Evolutionary conservation across 2,797 vertebrate genomes (phyloP), one percentile per base, ranked within the genome.

Genomic region (Esox masquinongy): DNA sequence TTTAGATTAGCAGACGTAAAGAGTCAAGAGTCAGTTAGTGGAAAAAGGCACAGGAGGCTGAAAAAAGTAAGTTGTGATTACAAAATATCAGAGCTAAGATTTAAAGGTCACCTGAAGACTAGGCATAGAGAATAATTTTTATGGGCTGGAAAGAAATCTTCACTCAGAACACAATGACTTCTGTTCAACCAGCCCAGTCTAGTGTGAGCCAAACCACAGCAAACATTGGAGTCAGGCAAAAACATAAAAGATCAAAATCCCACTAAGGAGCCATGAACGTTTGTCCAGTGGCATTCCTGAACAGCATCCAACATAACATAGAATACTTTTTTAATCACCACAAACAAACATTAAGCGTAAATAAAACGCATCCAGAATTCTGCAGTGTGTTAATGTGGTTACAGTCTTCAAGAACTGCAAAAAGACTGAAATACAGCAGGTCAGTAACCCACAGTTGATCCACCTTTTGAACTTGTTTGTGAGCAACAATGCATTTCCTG

Each of bases 81-180:
- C 56, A 47, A 76, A 63, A 73, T 47, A 51, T 63, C 50, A 36
- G 16, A 19, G 17, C 50, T 74, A 34, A 29, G 68, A 51, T 77
- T 70, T 59, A 72, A 68, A 74, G 68, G 75, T 76, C 70, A 74
- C 68, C 50, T 68, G 72, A 68, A 74, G 72, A 72, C 34, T 74
- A 19, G 49, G 56, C 66, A 36, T 19, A 56, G 47, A 34, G 72
- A 66, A 77, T 19, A 17, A 49, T 49, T 77, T 80, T 66, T 76
- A 79, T 34, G 39, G 64, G 22, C 68, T 61, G 75, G 68, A 76
- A 79, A 81, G 68, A 73, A 69, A 71, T 77, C 79, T 72, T 49
- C 39, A 12, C 79, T 83, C 66, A 8, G 78, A 66, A 84, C 91
- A 93, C 92, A 92, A 91, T 90, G 88, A 80, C 59, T 84, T 77